A percentile compares a stretch with the other conserved stretches of the same genome.
Evolutionary conservation across 2,888 invertebrate species (phyloP).

Genomic region (Norana najaformis): DNA sequence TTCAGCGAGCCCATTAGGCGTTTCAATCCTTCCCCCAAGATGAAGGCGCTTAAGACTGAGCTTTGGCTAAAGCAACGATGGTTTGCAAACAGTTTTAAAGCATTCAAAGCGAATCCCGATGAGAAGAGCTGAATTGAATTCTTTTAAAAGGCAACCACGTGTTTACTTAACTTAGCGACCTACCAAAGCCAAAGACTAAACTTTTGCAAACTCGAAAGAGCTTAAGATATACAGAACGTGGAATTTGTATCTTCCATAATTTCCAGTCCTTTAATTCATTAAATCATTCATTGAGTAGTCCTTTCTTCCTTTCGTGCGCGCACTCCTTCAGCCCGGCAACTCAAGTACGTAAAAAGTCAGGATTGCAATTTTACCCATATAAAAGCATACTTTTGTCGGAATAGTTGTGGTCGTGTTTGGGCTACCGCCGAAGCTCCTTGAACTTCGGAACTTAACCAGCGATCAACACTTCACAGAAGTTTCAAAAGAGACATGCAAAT

Average conservation of each 20-base stretch:
- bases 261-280: neutral
- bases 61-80: neutral
- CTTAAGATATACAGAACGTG: neutral
- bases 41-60: too few species aligned
- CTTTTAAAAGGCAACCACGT: too few species aligned
- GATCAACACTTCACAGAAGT: too few species aligned
- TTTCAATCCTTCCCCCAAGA: neutral
- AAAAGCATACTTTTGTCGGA: too few species aligned
- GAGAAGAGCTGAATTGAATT: neutral
- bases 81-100: neutral
- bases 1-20: neutral
- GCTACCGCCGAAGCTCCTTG: too few species aligned
- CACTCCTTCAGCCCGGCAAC: too few species aligned
- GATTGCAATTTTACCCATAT: too few species aligned
- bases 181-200: neutral
- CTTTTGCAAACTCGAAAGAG: neutral
- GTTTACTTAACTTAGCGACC: neutral
- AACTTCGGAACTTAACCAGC: too few species aligned
- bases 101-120: neutral
- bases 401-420: too few species aligned
- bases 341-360: too few species aligned
- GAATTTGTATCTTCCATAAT: neutral
- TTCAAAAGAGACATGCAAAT: too few species aligned
- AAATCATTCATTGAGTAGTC: neutral
- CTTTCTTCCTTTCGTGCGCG: neutral